phyloP scores from a whole-genome alignment of 2,113 vertebrate species.

The Pycnonotus jocosus region DNA sequence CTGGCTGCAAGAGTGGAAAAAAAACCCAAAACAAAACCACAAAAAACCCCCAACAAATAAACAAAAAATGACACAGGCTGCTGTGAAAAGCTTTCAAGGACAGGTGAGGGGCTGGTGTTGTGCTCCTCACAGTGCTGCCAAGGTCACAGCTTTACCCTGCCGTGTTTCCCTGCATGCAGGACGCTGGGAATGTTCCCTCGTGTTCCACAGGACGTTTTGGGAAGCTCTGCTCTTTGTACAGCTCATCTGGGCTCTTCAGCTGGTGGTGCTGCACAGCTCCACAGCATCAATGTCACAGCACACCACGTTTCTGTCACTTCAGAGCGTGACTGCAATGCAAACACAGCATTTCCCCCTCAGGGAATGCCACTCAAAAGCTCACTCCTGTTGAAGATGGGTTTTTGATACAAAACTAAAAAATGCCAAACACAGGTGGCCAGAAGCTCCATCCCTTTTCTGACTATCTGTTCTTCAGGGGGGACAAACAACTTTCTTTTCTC shows the following conservation, averaged over 20 bases:
- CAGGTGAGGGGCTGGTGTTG: rapidly evolving
- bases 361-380: neutral
- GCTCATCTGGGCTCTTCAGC: neutral
- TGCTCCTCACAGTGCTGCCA: neutral
- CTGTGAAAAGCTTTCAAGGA: neutral
- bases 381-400: neutral
- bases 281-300: neutral
- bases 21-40: too few relatives aligned
- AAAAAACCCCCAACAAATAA: neutral
- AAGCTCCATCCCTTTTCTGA: neutral
- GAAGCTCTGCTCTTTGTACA: neutral
- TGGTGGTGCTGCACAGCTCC: neutral
- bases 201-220: neutral
- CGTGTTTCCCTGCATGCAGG: rapidly evolving
- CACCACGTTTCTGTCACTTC: neutral
- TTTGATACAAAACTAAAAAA: neutral
- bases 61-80: rapidly evolving
- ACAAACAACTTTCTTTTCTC: constrained; percentile 13
- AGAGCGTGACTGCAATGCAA: rapidly evolving
- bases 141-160: rapidly evolving
- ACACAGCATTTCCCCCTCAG: neutral
- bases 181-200: rapidly evolving
- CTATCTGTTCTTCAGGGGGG: rapidly evolving
- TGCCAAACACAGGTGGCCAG: neutral
- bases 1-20: rapidly evolving